Evolutionary conservation across 2,797 vertebrate species (phyloP).

Genomic region (Alca torda): DNA sequence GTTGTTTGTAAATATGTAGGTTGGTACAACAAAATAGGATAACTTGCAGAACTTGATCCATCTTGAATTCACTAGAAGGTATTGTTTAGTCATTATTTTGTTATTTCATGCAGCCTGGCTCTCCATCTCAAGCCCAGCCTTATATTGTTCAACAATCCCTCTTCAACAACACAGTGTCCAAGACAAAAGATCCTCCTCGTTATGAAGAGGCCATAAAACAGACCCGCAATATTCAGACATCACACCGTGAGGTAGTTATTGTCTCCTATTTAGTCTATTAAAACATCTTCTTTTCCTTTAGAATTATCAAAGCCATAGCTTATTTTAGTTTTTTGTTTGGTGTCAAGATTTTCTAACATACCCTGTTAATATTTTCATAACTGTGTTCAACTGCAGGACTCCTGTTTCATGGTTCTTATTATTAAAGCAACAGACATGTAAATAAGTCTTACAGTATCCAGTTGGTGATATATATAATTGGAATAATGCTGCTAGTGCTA

Average conservation of each 20-base stretch:
- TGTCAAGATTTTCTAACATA: background rate
- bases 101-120: constrained; percentile 73
- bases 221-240: constrained; percentile 80
- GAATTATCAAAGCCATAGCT: background rate
- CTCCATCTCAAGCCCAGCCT: constrained; percentile 74
- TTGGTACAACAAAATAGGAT: background rate
- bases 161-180: constrained; percentile 80
- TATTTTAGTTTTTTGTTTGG: background rate
- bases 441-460: background rate
- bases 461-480: background rate
- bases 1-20: background rate
- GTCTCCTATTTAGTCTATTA: background rate
- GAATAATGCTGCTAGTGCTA: background rate
- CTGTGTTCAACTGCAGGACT: background rate
- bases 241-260: constrained; percentile 72
- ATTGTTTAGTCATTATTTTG: background rate
- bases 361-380: background rate
- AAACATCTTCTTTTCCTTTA: background rate
- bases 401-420: background rate
- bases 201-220: constrained; percentile 98
- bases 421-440: background rate
- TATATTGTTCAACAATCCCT: constrained; percentile 77
- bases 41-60: background rate
- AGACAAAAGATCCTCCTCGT: constrained; percentile 92
- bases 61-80: background rate